phyloP scores from a whole-genome alignment of 2,888 invertebrate species.

The Geotrupes spiniger region DNA sequence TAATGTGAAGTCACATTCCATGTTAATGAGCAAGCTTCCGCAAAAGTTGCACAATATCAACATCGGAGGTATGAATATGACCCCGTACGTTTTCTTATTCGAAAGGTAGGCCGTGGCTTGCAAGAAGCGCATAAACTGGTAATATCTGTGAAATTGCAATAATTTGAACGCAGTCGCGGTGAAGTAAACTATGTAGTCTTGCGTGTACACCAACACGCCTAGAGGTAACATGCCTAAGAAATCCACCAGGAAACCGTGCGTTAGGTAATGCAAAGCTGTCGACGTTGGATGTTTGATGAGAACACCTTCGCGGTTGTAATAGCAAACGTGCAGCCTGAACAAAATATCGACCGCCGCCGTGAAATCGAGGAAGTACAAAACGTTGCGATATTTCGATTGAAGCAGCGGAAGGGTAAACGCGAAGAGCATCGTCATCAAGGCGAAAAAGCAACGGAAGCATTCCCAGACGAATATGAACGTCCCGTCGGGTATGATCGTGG shows the following conservation, averaged over 20 bases:
- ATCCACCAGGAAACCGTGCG: slow-evolving; percentile 23
- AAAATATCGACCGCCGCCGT: slow-evolving; percentile 27
- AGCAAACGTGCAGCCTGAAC: slow-evolving; percentile 27
- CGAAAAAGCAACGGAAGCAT: slow-evolving; percentile 19
- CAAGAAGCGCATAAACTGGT: slow-evolving; percentile 6
- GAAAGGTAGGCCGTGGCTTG: no score
- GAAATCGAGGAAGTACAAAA: slow-evolving; percentile 17
- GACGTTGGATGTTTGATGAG: slow-evolving; percentile 27
- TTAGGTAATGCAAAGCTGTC: slow-evolving; percentile 26
- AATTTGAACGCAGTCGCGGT: slow-evolving; percentile 8
- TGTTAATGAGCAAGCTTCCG: slow-evolving; percentile 10
- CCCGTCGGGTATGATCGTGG: slow-evolving; percentile 25
- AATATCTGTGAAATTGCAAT: slow-evolving; percentile 24
- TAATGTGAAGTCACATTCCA: slow-evolving; percentile 15
- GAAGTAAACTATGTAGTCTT: slow-evolving; percentile 9
- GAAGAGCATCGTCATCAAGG: slow-evolving; percentile 15
- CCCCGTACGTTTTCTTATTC: neutral
- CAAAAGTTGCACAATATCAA: slow-evolving; percentile 10
- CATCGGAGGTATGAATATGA: slow-evolving; percentile 13
- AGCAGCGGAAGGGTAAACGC: slow-evolving; percentile 7
- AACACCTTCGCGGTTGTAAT: slow-evolving; percentile 25
- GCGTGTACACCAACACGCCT: slow-evolving; percentile 6
- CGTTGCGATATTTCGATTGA: neutral
- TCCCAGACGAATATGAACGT: slow-evolving; percentile 28
- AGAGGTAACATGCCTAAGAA: slow-evolving; percentile 22